Conservation (phyloP, 2,113 vertebrate genomes). For the Puma concolor region DNA sequence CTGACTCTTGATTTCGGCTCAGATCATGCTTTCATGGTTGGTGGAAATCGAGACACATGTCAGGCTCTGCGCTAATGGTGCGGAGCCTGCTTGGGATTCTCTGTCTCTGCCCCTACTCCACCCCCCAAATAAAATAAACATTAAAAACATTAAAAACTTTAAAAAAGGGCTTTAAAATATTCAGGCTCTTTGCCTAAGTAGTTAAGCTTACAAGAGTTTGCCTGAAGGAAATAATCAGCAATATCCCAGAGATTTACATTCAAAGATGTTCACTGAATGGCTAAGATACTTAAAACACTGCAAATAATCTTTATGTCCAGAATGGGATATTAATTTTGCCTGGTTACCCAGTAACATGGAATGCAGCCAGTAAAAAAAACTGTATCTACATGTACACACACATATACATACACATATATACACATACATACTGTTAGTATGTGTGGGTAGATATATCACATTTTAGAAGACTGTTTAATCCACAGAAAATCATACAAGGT, state of each 20-base stretch:
- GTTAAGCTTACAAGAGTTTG: background rate
- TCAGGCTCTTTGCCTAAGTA: background rate
- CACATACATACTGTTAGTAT: too few species aligned
- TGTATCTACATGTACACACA: too few species aligned
- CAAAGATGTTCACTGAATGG: background rate
- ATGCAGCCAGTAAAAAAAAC: background rate
- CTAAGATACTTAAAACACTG: background rate
- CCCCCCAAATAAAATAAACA: too few species aligned
- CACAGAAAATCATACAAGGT: background rate
- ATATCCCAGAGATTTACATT: background rate
- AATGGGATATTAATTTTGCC: background rate
- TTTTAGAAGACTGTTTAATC: constrained; percentile 26
- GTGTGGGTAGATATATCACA: background rate
- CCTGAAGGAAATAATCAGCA: constrained; percentile 29
- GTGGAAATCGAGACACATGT: too few species aligned
- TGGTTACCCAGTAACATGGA: background rate
- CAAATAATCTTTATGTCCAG: background rate
- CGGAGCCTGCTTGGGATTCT: too few species aligned
- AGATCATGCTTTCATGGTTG: too few species aligned
- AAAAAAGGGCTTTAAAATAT: background rate
- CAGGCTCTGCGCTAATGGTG: too few species aligned
- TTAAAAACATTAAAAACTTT: too few species aligned
- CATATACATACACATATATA: too few species aligned
- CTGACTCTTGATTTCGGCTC: too few species aligned
- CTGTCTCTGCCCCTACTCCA: too few species aligned